Evolutionary conservation across 1,140 invertebrate species (phyloP).

Genomic region (Drosophila nebulosa): DNA sequence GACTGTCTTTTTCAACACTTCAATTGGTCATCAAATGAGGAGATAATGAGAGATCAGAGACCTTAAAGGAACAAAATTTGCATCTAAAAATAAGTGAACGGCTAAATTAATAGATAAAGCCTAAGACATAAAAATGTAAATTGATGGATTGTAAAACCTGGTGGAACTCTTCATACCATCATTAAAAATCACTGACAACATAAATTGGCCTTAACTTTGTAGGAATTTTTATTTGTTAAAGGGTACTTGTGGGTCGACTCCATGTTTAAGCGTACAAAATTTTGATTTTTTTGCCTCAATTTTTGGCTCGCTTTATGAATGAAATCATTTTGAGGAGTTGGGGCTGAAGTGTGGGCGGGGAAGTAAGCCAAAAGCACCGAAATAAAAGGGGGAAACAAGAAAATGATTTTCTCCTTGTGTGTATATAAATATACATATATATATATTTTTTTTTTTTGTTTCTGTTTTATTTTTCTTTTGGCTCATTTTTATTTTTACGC

Average conservation of each 20-base stretch:
- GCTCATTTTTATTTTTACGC: constrained; percentile 77
- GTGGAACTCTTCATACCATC: too few species aligned
- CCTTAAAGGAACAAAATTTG: too few species aligned
- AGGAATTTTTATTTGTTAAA: too few species aligned
- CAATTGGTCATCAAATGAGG: too few species aligned
- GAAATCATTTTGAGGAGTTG: constrained; percentile 45
- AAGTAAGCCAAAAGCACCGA: not conserved
- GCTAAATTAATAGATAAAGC: too few species aligned
- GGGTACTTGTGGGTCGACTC: not conserved
- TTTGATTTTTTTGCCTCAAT: constrained; percentile 9
- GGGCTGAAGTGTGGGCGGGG: not conserved
- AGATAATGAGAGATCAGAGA: too few species aligned
- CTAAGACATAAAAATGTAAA: too few species aligned
- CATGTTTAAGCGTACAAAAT: not conserved
- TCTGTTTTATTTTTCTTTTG: constrained; percentile 23
- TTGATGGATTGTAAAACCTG: too few species aligned
- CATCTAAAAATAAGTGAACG: too few species aligned
- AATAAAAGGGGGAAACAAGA: constrained; percentile 17
- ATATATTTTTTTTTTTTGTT: constrained; percentile 1
- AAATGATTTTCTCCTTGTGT: constrained; percentile 61
- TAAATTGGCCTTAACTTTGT: too few species aligned
- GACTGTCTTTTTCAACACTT: too few species aligned
- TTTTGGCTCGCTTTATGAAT: constrained; percentile 60
- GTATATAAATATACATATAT: constrained; percentile 5
- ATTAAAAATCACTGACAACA: too few species aligned